Evolutionary conservation across 2,113 vertebrate species (phyloP).

Genomic region (Eleginops maclovinus): DNA sequence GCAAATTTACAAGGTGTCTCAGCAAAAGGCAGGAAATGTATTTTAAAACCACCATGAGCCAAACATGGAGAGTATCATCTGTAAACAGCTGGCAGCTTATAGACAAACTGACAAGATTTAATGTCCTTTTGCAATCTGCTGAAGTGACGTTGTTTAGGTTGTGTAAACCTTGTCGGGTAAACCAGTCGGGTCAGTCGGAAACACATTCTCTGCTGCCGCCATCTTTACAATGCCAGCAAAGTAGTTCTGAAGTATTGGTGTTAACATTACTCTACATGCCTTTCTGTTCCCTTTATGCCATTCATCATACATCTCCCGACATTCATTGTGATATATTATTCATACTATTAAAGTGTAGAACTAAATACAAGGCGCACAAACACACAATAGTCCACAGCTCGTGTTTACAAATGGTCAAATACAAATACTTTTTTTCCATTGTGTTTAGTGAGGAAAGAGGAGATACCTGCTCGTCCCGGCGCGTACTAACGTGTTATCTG

Average conservation of each 20-base stretch:
- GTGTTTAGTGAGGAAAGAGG: background rate
- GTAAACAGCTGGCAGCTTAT: background rate
- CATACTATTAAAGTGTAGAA: constrained; percentile 1
- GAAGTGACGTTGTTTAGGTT: background rate
- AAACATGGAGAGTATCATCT: constrained; percentile 3
- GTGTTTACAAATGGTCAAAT: constrained; percentile 5
- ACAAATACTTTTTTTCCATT: background rate
- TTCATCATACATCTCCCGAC: background rate
- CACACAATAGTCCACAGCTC: background rate
- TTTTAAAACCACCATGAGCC: background rate
- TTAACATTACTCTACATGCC: constrained; percentile 13
- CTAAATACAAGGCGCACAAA: constrained; percentile 33
- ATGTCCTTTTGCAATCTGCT: constrained; percentile 11
- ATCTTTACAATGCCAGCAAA: background rate
- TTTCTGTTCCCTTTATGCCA: background rate
- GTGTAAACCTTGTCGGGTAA: constrained; percentile 41
- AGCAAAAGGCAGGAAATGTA: constrained; percentile 27
- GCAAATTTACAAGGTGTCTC: background rate
- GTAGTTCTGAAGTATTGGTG: background rate
- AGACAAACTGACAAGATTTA: background rate
- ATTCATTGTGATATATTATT: no score
- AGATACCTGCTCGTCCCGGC: background rate
- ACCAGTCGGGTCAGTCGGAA: constrained; percentile 52
- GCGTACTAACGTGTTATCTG: constrained; percentile 37
- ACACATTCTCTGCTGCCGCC: no score